Conservation (phyloP, 2,797 vertebrate species). For the Dallia pectoralis region DNA sequence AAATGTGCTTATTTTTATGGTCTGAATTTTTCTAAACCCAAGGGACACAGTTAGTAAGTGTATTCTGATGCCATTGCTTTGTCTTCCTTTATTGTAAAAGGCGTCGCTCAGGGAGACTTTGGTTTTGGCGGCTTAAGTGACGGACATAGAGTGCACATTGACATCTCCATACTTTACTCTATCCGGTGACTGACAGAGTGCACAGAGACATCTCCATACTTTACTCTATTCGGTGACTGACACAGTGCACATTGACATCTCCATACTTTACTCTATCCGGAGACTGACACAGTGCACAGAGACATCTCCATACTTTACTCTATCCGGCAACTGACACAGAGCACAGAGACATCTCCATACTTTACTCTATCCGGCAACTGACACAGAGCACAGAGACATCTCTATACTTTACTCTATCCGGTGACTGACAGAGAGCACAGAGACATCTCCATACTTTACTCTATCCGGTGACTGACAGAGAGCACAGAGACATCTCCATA, state of each 20-base stretch:
- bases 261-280: constrained; percentile 30
- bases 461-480: constrained; percentile 40
- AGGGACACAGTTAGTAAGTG: constrained; percentile 40
- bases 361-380: constrained; percentile 37
- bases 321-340: constrained; percentile 43
- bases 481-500: constrained; percentile 20
- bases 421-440: constrained; percentile 35
- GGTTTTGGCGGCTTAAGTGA: constrained; percentile 40
- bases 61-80: constrained; percentile 40
- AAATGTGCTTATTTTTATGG: constrained; percentile 6
- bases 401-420: constrained; percentile 29
- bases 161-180: constrained; percentile 19
- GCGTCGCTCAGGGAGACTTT: constrained; percentile 45
- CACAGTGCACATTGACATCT: constrained; percentile 21
- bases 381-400: constrained; percentile 26
- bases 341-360: constrained; percentile 18
- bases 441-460: constrained; percentile 20
- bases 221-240: constrained; percentile 36
- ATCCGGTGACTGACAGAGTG: constrained; percentile 43
- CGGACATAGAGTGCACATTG: constrained; percentile 37
- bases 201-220: constrained; percentile 18
- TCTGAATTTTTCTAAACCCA: constrained; percentile 27
- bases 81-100: constrained; percentile 46
- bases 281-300: constrained; percentile 41
- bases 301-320: constrained; percentile 15